Evolutionary conservation across 2,888 invertebrate species (phyloP).

Genomic region (Aproaerema taeniolella): DNA sequence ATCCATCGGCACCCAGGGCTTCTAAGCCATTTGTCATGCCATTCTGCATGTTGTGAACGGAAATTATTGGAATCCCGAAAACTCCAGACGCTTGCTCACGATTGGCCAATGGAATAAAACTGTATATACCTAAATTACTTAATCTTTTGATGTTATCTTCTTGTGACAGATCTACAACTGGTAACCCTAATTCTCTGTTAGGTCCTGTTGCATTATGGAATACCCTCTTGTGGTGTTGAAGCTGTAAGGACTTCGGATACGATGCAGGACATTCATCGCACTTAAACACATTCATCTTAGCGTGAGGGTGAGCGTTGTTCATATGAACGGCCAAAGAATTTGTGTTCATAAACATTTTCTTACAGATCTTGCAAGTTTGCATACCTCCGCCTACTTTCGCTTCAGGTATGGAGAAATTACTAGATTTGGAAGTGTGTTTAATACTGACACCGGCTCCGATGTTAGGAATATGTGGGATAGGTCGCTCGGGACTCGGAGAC

Average conservation of each 20-base stretch:
- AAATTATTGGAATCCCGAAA: conserved; percentile 84
- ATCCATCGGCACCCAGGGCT: conserved; percentile 82
- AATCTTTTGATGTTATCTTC: conserved; percentile 81
- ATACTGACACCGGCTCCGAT: conserved; percentile 70
- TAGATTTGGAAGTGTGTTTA: conserved; percentile 68
- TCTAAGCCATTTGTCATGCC: conserved; percentile 75
- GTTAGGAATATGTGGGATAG: conserved; percentile 65
- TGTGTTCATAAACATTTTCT: conserved; percentile 64
- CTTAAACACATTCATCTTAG: conserved; percentile 65
- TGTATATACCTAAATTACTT: conserved; percentile 82
- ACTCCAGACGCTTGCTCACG: conserved; percentile 79
- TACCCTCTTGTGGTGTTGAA: conserved; percentile 77
- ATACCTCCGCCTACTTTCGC: conserved; percentile 60
- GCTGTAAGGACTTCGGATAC: conserved; percentile 82
- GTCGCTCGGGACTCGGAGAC: conserved; percentile 60
- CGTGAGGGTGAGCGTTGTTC: conserved; percentile 56
- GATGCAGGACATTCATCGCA: conserved; percentile 85
- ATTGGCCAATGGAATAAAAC: conserved; percentile 84
- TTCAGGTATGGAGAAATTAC: conserved; percentile 62
- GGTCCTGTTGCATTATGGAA: conserved; percentile 66
- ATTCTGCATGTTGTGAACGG: conserved; percentile 80
- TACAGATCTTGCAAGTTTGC: conserved; percentile 61
- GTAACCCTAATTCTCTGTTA: conserved; percentile 81
- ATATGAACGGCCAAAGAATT: conserved; percentile 56
- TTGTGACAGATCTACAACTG: conserved; percentile 84